Evolutionary conservation across 2,113 vertebrate genomes (phyloP).

Genomic region (Hydropotes inermis): DNA sequence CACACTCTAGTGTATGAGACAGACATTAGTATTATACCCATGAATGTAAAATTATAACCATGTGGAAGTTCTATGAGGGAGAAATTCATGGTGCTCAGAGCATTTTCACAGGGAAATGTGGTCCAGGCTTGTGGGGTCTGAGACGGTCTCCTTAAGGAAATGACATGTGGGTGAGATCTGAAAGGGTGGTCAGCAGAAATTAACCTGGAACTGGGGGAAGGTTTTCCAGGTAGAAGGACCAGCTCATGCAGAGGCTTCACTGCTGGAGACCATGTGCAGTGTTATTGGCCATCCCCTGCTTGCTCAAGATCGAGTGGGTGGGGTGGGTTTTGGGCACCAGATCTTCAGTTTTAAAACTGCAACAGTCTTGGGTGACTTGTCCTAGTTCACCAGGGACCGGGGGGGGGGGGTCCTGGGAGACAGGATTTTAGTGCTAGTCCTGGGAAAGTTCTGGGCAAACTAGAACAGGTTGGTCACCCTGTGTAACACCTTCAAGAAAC

Average conservation of each 20-base stretch:
- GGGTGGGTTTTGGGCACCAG: neutral
- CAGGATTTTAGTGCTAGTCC: neutral
- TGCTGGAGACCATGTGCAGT: rapidly evolving
- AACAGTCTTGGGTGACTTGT: neutral
- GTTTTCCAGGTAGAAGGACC: neutral
- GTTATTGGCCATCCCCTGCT: no score
- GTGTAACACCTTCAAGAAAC: neutral
- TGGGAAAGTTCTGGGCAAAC: neutral
- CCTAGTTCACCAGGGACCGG: neutral
- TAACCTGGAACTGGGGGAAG: neutral
- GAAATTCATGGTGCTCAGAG: neutral
- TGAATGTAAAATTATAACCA: neutral
- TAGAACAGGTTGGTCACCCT: neutral
- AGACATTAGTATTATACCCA: neutral
- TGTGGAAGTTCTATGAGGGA: neutral
- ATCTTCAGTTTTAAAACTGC: neutral
- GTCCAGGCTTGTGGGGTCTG: neutral
- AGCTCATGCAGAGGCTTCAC: neutral
- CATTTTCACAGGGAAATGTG: neutral
- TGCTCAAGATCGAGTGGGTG: neutral
- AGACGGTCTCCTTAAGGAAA: neutral
- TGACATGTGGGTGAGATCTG: neutral
- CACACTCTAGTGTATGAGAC: neutral
- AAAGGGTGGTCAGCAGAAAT: neutral
- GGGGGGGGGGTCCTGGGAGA: neutral